Evolutionary conservation across 2,888 invertebrate species (phyloP), one percentile per base, ranked within the genome.

Genomic region (Aelia acuminata): DNA sequence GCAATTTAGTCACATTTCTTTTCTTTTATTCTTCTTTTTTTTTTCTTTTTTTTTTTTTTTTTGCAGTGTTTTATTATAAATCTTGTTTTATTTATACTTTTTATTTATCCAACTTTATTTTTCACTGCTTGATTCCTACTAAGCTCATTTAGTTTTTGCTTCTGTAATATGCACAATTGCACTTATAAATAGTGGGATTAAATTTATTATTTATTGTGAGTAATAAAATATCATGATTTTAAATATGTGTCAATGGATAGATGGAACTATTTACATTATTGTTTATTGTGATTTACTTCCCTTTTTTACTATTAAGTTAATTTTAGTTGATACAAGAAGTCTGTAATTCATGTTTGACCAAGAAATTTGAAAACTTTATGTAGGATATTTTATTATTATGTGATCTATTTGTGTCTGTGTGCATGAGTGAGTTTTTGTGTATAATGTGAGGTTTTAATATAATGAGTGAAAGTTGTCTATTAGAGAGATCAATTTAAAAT

Each of bases 121-220:
- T 63, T 63, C 31, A 63, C 31, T 31, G 63, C 63, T 63, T 63
- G 31, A 63, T 31, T 18, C 31, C 18, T 63, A 18, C 1, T 5
- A 31, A 63, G 63, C 63, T 18, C 13, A 20, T 3, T 63, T 35
- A 31, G 31, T 31, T 31, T 5, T 31, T 31, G 63, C 63, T 63
- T 63, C 31, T 63, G 31, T 63, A 31, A 63, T 63, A 31, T 63
- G 63, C 63, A 63, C 63, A 63, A 35, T 63, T 63, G 26, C 63
- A 63, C 63, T 35, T 31, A 13, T 31, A 35, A 63, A 31, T 63
- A 63, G 15, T 31, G 20, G 18, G 3, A 18, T 63, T 31, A 31
- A 18, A 11, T 63, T 63, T 15, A 0, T 31, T 63, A 31, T 57
- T 22, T 22, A 57, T 57, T 26, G 3, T 26, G 5, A 63, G n/a